These are phyloP conservation scores for Dromius quadrimaculatus DNA, from an alignment of 2,888 invertebrate species.

Conservation along the genomic window DNA sequence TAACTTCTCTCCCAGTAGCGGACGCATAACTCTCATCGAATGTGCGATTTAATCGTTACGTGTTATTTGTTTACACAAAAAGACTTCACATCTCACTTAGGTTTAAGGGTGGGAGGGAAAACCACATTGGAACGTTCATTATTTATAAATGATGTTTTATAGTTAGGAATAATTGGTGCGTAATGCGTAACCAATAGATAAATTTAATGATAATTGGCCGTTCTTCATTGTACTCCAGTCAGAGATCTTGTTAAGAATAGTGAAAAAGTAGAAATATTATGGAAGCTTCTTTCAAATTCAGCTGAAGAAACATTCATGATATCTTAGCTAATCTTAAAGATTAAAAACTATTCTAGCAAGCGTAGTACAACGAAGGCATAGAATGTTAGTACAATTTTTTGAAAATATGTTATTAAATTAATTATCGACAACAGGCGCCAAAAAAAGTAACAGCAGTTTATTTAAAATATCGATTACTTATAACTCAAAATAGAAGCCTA, in stretches of 20 bases:
- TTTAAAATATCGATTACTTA: constrained; percentile 2
- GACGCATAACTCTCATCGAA: constrained; percentile 30
- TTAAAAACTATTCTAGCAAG: constrained; percentile 9
- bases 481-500: no score
- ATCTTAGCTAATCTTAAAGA: not conserved
- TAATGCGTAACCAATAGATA: constrained; percentile 39
- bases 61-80: constrained; percentile 21
- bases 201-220: constrained; percentile 30
- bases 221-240: constrained; percentile 44
- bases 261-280: not conserved
- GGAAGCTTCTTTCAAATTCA: not conserved
- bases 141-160: constrained; percentile 46
- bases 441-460: constrained; percentile 6
- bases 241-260: not conserved
- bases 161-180: constrained; percentile 38
- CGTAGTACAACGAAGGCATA: constrained; percentile 45
- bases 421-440: no score
- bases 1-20: constrained; percentile 11
- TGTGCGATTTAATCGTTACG: constrained; percentile 28
- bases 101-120: constrained; percentile 27
- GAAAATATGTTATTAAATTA: constrained; percentile 46
- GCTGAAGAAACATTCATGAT: not conserved
- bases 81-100: constrained; percentile 44
- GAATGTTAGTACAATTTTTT: constrained; percentile 50
- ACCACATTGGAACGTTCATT: constrained; percentile 40